Evolutionary conservation across 2,113 vertebrate genomes (phyloP).

Genomic region (Tinamus guttatus): DNA sequence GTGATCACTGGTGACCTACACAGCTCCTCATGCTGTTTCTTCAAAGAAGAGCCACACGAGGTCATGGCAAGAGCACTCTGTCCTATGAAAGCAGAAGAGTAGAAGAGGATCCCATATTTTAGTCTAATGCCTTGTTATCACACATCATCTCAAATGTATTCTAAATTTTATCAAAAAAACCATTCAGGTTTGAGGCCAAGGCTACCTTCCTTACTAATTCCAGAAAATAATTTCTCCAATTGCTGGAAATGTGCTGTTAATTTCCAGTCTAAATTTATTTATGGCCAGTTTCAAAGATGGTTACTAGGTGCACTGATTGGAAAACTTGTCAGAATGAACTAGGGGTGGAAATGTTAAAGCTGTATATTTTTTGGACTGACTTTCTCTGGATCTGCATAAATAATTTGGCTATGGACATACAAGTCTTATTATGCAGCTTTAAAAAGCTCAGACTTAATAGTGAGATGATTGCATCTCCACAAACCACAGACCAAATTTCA

Average conservation of each 20-base stretch:
- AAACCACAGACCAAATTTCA: neutral
- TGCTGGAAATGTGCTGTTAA: neutral
- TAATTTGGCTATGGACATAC: neutral
- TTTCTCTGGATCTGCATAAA: conserved; percentile 42
- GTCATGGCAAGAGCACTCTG: neutral
- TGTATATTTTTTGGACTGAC: neutral
- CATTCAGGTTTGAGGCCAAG: neutral
- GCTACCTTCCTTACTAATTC: neutral
- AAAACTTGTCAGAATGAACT: conserved; percentile 32
- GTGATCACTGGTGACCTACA: neutral
- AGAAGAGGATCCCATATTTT: neutral
- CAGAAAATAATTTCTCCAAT: neutral
- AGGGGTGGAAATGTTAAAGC: conserved; percentile 17
- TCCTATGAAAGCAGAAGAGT: neutral
- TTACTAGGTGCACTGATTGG: neutral
- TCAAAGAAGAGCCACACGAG: neutral
- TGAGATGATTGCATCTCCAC: neutral
- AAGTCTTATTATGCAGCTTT: neutral
- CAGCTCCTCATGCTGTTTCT: neutral
- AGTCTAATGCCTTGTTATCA: neutral
- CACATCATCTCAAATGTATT: neutral
- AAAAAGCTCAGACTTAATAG: neutral
- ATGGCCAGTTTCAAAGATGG: neutral
- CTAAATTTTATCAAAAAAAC: neutral
- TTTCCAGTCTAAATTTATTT: conserved; percentile 23